Percentiles rank a stretch among this genome's conserved stretches.
Evolutionary conservation across 2,888 invertebrate genomes (phyloP).

Genomic region (Philhelius pedissequus): DNA sequence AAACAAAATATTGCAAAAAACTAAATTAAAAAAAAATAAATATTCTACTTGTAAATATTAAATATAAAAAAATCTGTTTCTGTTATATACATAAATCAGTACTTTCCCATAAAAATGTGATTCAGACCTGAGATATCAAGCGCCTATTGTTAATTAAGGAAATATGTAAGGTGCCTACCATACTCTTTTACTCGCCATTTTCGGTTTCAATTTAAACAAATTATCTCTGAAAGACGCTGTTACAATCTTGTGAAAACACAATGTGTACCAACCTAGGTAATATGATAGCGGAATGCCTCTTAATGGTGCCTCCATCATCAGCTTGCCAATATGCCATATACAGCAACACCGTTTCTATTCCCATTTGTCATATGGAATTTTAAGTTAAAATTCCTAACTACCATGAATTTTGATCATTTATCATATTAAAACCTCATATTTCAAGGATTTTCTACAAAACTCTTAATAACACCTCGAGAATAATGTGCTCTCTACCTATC

Average conservation of each 20-base stretch:
- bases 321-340: not conserved
- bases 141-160: too few species aligned
- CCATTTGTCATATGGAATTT: slow-evolving; percentile 49
- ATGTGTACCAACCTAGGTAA: too few species aligned
- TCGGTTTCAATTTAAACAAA: not conserved
- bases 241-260: not conserved
- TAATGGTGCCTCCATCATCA: not conserved
- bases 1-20: too few species aligned
- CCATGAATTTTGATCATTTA: slow-evolving; percentile 46
- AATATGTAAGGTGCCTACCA: not conserved
- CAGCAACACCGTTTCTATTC: not conserved
- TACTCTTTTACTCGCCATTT: not conserved
- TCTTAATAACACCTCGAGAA: slow-evolving; percentile 28
- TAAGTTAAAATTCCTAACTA: slow-evolving; percentile 20
- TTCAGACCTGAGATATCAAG: too few species aligned
- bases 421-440: slow-evolving; percentile 62
- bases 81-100: too few species aligned
- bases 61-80: too few species aligned
- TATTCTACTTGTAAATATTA: too few species aligned
- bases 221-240: not conserved
- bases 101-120: too few species aligned
- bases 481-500: slow-evolving; percentile 17
- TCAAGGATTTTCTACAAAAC: slow-evolving; percentile 54
- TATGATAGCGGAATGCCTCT: not conserved
- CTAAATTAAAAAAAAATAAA: too few species aligned